phyloP scores from a whole-genome alignment of 2,797 vertebrate genomes.

The Sebastes miniatus region DNA sequence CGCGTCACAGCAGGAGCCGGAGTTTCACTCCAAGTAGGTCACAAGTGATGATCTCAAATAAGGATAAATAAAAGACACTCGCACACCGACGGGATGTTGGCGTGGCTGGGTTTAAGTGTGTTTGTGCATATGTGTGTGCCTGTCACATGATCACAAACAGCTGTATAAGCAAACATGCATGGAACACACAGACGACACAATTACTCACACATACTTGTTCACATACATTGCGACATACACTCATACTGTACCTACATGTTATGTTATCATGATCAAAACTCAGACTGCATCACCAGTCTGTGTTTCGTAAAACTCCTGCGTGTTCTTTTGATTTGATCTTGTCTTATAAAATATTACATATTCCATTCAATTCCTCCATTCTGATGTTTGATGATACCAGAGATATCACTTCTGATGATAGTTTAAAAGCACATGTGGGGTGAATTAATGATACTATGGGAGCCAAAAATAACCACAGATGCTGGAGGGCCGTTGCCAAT shows the following conservation, averaged over 20 bases:
- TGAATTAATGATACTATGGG: background rate
- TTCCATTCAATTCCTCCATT: background rate
- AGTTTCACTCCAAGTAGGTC: constrained; percentile 73
- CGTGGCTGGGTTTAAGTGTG: background rate
- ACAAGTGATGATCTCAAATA: constrained; percentile 59
- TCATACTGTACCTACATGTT: background rate
- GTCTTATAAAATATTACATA: background rate
- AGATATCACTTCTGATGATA: background rate
- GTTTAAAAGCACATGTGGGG: background rate
- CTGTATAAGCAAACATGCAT: background rate
- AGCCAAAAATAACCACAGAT: background rate
- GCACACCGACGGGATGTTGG: background rate
- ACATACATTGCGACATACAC: background rate
- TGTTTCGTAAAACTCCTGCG: background rate
- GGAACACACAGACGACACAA: background rate
- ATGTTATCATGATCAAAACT: background rate
- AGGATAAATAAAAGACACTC: constrained; percentile 34
- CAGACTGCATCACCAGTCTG: background rate
- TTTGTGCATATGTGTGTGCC: background rate
- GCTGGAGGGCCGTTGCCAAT: background rate
- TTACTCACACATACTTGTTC: background rate
- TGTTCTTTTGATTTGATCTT: background rate
- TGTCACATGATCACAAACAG: background rate
- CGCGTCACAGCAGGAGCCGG: constrained; percentile 46
- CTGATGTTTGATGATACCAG: background rate